phyloP scores from a whole-genome alignment of 92 coral and sea anemone genomes.

The Porites divaricata region DNA sequence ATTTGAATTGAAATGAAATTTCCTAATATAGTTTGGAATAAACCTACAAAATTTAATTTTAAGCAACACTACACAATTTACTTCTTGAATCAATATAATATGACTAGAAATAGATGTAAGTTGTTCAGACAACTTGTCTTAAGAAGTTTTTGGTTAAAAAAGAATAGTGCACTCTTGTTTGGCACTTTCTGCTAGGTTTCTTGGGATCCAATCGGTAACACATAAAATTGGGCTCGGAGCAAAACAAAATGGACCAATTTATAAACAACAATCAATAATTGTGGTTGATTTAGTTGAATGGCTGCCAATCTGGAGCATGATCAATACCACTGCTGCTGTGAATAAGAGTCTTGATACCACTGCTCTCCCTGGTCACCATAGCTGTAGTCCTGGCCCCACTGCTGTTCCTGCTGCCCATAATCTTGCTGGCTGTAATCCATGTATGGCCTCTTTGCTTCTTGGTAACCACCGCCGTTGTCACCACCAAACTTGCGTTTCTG shows the following conservation, averaged over 20 bases:
- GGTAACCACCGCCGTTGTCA: constrained; percentile 77
- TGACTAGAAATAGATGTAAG: not conserved
- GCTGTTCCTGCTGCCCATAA: constrained; percentile 58
- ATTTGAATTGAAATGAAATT: not conserved
- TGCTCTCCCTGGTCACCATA: constrained; percentile 87
- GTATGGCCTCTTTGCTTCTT: constrained; percentile 83
- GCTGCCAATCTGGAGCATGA: constrained; percentile 44
- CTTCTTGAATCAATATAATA: not conserved
- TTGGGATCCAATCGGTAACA: constrained; percentile 21
- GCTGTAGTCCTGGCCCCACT: constrained; percentile 77
- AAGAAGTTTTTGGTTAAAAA: constrained; percentile 2
- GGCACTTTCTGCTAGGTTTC: constrained; percentile 12
- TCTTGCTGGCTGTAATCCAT: constrained; percentile 53
- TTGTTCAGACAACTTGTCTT: not conserved
- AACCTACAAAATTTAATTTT: not conserved
- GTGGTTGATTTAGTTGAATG: constrained; percentile 30
- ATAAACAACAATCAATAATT: not conserved
- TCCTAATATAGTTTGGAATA: constrained; percentile 13
- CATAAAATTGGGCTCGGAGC: constrained; percentile 48
- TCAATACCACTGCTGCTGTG: constrained; percentile 47
- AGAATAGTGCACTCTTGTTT: not conserved
- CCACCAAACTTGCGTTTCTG: constrained; percentile 85
- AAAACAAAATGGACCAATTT: constrained; percentile 22
- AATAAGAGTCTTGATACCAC: constrained; percentile 92
- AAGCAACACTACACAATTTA: constrained; percentile 5